A percentile compares a stretch with the other conserved stretches of the same genome.
phyloP scores from a whole-genome alignment of 2,888 invertebrate genomes.

The Parnassius apollo region DNA sequence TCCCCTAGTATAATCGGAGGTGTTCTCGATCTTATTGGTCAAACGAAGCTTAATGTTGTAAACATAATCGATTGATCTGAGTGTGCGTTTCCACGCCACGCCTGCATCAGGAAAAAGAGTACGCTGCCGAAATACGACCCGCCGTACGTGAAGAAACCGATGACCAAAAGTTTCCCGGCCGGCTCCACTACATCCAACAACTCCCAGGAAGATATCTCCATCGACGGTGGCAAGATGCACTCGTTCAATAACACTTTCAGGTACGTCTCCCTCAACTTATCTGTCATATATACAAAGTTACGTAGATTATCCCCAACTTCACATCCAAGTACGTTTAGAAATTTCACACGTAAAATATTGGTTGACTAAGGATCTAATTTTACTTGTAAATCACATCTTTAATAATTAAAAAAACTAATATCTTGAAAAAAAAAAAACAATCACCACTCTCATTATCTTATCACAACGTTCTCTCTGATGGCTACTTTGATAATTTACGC shows the following conservation, averaged over 20 bases:
- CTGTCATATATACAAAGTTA: background rate
- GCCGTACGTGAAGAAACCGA: slow-evolving; percentile 92
- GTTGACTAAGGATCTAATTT: background rate
- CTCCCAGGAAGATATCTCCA: slow-evolving; percentile 89
- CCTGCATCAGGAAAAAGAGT: slow-evolving; percentile 90
- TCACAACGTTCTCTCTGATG: slow-evolving; percentile 14
- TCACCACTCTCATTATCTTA: slow-evolving; percentile 5
- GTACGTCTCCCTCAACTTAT: slow-evolving; percentile 61
- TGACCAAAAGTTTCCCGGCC: slow-evolving; percentile 86
- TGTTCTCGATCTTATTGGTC: slow-evolving; percentile 53
- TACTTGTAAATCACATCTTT: background rate
- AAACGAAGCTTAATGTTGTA: slow-evolving; percentile 51
- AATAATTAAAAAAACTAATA: background rate
- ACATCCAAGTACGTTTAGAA: slow-evolving; percentile 2
- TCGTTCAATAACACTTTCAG: slow-evolving; percentile 90
- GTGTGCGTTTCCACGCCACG: slow-evolving; percentile 80
- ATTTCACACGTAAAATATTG: slow-evolving; percentile 2
- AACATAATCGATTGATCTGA: slow-evolving; percentile 81
- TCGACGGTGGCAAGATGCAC: slow-evolving; percentile 92
- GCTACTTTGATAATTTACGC: background rate
- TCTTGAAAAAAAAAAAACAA: background rate
- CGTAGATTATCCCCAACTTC: slow-evolving; percentile 4
- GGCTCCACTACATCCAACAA: slow-evolving; percentile 85
- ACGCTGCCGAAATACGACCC: slow-evolving; percentile 94
- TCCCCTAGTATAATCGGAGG: slow-evolving; percentile 37